Conservation (phyloP, 2,113 vertebrate genomes). For the Nothocercus nigrocapillus region DNA sequence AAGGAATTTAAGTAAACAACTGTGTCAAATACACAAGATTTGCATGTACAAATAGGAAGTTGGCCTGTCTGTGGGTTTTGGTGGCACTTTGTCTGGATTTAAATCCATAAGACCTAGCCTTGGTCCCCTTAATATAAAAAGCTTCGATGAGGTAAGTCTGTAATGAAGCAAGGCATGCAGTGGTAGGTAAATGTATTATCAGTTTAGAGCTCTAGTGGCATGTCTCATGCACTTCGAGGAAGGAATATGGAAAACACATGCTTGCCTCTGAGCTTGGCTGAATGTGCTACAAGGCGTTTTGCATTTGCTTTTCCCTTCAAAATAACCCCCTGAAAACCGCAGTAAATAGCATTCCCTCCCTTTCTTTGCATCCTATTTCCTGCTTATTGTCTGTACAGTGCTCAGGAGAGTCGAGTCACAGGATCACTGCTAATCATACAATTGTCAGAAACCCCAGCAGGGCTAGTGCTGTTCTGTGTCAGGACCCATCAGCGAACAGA, state of each 20-base stretch:
- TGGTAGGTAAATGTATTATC: not conserved
- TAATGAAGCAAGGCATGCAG: not conserved
- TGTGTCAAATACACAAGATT: not conserved
- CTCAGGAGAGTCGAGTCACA: fast-evolving
- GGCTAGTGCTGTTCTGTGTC: not conserved
- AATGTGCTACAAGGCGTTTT: not conserved
- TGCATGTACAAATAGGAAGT: not conserved
- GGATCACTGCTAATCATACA: not conserved
- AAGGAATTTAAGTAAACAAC: not conserved
- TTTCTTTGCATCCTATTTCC: not conserved
- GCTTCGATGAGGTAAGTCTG: not conserved
- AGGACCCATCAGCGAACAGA: fast-evolving
- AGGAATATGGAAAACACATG: not conserved
- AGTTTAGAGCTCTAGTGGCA: not conserved
- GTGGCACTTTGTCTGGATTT: not conserved
- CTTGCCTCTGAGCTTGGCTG: not conserved
- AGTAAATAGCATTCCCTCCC: not conserved
- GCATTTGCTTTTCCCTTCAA: not conserved
- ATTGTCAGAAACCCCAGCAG: not conserved
- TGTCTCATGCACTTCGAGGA: not conserved
- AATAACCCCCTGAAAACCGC: fast-evolving
- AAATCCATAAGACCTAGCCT: not conserved
- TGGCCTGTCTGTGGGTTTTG: not conserved
- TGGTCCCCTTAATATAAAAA: not conserved
- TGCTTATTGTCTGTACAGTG: not conserved